A percentile compares a stretch with the other conserved stretches of the same genome.
Evolutionary conservation across 2,888 invertebrate genomes (phyloP).

Genomic region (Spisula solida): DNA sequence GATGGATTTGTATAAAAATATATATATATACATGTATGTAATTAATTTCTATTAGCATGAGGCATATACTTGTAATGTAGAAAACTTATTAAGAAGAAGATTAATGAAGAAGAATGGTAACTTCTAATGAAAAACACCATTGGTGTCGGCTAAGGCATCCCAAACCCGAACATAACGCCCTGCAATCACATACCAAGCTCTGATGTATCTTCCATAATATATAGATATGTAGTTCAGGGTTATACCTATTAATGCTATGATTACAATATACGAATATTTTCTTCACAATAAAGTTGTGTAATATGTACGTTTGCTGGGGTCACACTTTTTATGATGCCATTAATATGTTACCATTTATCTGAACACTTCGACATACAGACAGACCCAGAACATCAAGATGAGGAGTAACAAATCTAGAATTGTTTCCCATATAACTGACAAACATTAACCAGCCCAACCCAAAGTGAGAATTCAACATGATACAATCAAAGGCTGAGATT

Average conservation of each 20-base stretch:
- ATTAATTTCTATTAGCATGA: not conserved
- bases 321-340: conserved; percentile 1
- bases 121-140: not conserved
- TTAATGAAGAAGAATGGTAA: not conserved
- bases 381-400: not conserved
- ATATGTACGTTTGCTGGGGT: conserved; percentile 1
- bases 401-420: not conserved
- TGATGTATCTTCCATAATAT: not conserved
- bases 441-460: conserved; percentile 3
- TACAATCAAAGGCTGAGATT: not conserved
- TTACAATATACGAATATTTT: not conserved
- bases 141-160: not conserved
- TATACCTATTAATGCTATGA: not conserved
- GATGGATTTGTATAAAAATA: not conserved
- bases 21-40: too few species aligned
- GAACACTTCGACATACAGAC: conserved; percentile 9
- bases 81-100: too few species aligned
- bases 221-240: conserved; percentile 4
- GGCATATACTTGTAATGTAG: not conserved
- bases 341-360: not conserved
- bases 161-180: not conserved
- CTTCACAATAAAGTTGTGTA: not conserved
- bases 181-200: not conserved
- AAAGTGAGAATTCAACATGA: not conserved
- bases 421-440: conserved; percentile 19